Base-by-base conservation (phyloP, 1,140 invertebrate genomes). In the Papilio dardanus region DNA sequence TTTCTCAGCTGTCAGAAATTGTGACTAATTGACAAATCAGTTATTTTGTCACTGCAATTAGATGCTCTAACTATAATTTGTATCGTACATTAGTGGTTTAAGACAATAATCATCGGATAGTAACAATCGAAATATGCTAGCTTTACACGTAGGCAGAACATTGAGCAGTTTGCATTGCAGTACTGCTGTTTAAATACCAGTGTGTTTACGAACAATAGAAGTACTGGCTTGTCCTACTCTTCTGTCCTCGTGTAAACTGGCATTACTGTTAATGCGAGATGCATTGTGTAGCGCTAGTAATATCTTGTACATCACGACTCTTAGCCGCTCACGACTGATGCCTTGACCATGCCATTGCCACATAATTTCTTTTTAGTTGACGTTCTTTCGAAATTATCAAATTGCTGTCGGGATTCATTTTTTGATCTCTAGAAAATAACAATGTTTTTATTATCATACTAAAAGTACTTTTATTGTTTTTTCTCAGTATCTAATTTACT, bases 261-360 rank as follows among this genome's bases (percentile, higher is more conserved):
- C 82, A 86, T 86, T 88, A 88, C 80, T 81, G 75, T 74, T 86
- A 88, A 88, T 88, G 86, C 75, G 74, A 75, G 54, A 75, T 82
- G 82, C 87, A 84, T 85, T 85, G 84, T 81, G 76, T 74, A 77
- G 67, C 78, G 67, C 79, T 80, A 78, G 87, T 87, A 87, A 89
- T 89, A 87, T 87, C 85, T 79, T 79, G 77, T 79, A 81, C 85
- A 87, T 91, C 89, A 91, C 88, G 89, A 89, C 79, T 82, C 35
- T 24, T 24, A 40, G 69, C 66, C 75, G 78, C 74, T 77, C 83
- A 86, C 84, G 85, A 84, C 82, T 83, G 74, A 81, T 35, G 75
- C 73, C 82, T 81, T 85, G 87, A 79, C 89, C 88, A 77, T 91
- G 90, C 87, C 89, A 90, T 92, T 90, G 90, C 88, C 75, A 79